Evolutionary conservation across 2,888 invertebrate genomes (phyloP).

Genomic region (Orthosia cruda): DNA sequence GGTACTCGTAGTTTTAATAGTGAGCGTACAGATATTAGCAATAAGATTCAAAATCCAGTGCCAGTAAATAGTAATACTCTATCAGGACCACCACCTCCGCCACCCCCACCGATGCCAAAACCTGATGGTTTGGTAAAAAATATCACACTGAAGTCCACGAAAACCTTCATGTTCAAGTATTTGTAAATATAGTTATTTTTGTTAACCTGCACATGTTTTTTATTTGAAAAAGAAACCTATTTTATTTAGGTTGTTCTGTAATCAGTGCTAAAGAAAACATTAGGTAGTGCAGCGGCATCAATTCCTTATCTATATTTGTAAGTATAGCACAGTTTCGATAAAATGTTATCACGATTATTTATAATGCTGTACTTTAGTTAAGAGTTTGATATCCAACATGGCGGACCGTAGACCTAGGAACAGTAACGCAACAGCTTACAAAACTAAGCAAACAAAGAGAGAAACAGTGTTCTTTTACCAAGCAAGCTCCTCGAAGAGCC

Average conservation of each 20-base stretch:
- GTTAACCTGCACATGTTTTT: conserved; percentile 7
- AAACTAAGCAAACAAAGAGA: conserved; percentile 15
- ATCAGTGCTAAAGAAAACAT: background rate
- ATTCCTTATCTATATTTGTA: conserved; percentile 14
- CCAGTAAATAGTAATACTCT: conserved; percentile 66
- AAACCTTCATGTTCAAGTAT: conserved; percentile 87
- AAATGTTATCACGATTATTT: conserved; percentile 3
- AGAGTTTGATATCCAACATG: conserved; percentile 7
- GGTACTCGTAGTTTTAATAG: conserved; percentile 84
- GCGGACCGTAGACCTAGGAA: conserved; percentile 11
- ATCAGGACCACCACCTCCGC: conserved; percentile 77
- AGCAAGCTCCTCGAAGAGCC: conserved; percentile 1
- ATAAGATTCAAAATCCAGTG: conserved; percentile 72
- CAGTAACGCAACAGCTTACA: background rate
- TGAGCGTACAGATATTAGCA: conserved; percentile 60
- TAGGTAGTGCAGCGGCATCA: background rate
- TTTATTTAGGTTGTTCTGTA: too few species aligned
- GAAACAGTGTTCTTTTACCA: background rate
- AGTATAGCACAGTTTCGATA: background rate
- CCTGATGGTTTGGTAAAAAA: conserved; percentile 69
- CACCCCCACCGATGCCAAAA: conserved; percentile 87
- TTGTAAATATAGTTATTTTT: conserved; percentile 68
- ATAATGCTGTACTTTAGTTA: conserved; percentile 1
- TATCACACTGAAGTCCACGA: conserved; percentile 78
- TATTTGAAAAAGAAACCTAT: conserved; percentile 13